phyloP scores from a whole-genome alignment of 1,140 invertebrate species.

The Maconellicoccus hirsutus region DNA sequence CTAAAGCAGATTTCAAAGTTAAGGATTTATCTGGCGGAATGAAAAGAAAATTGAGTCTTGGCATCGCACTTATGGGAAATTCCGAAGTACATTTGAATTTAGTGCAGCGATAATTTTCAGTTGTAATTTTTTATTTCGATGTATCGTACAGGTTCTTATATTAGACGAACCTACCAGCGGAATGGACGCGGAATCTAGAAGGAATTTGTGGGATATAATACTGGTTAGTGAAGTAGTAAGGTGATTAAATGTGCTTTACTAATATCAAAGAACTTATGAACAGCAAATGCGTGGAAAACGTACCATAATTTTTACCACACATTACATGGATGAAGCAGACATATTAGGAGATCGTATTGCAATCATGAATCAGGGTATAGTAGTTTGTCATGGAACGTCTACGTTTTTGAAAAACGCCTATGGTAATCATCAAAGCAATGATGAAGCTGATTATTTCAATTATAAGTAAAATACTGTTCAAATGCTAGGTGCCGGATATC shows the following conservation, averaged over 20 bases:
- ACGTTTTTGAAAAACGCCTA: slow-evolving; percentile 78
- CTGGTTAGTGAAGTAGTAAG: slow-evolving; percentile 20
- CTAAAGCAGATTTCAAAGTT: not conserved
- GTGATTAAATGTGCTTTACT: not conserved
- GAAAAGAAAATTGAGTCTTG: slow-evolving; percentile 68
- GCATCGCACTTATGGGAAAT: slow-evolving; percentile 59
- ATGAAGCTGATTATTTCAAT: no score
- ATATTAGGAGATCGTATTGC: slow-evolving; percentile 86
- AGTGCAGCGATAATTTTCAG: not conserved
- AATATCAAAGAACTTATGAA: not conserved
- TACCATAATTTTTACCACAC: slow-evolving; percentile 87
- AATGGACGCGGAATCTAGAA: slow-evolving; percentile 84
- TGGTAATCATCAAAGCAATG: slow-evolving; percentile 40
- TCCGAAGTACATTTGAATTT: slow-evolving; percentile 32
- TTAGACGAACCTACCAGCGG: slow-evolving; percentile 90
- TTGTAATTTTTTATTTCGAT: not conserved
- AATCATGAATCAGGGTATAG: slow-evolving; percentile 70
- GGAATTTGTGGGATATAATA: slow-evolving; percentile 79
- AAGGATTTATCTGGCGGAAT: slow-evolving; percentile 47
- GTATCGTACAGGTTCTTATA: slow-evolving; percentile 26
- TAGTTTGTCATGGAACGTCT: slow-evolving; percentile 72
- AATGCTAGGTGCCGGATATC: not conserved
- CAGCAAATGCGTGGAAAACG: slow-evolving; percentile 25
- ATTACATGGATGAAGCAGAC: slow-evolving; percentile 98
- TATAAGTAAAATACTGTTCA: no score